Conservation (phyloP, 2,888 invertebrate genomes). For the Liodrosophila aerea region DNA sequence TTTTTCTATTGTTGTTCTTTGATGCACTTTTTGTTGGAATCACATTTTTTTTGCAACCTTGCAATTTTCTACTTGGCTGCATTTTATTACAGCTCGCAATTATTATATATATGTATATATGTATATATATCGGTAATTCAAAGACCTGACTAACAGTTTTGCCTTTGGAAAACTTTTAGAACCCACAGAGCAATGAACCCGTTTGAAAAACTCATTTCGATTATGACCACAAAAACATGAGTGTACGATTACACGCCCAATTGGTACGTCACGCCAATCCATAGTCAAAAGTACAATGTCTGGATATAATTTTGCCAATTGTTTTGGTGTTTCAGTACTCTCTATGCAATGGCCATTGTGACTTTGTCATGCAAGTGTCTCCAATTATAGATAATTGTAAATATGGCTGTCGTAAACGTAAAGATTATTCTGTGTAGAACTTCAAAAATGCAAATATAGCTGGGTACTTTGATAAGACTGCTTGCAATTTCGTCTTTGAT, state of each 20-base stretch:
- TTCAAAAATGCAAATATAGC: neutral
- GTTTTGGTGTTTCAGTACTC: constrained; percentile 7
- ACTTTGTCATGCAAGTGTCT: constrained; percentile 17
- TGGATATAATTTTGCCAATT: constrained; percentile 14
- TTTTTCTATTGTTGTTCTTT: constrained; percentile 5
- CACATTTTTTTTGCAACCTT: constrained; percentile 54
- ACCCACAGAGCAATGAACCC: constrained; percentile 55
- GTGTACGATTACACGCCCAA: constrained; percentile 44
- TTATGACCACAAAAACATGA: constrained; percentile 37
- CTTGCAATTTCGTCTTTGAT: neutral
- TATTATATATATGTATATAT: no score
- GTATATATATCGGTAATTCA: constrained; percentile 45
- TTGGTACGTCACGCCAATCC: constrained; percentile 27
- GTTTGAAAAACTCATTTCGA: constrained; percentile 43
- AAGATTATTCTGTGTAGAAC: constrained; percentile 9
- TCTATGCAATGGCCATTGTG: constrained; percentile 2
- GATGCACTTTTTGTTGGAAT: neutral
- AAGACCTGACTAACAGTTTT: constrained; percentile 40
- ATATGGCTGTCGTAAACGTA: constrained; percentile 1
- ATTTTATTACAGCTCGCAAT: constrained; percentile 57
- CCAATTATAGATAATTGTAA: constrained; percentile 8
- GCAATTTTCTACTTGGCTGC: constrained; percentile 69
- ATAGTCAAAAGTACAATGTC: constrained; percentile 14
- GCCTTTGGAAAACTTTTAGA: constrained; percentile 45
- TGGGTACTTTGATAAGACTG: neutral